phyloP scores from a whole-genome alignment of 2,113 vertebrate genomes.

The Carettochelys insculpta region DNA sequence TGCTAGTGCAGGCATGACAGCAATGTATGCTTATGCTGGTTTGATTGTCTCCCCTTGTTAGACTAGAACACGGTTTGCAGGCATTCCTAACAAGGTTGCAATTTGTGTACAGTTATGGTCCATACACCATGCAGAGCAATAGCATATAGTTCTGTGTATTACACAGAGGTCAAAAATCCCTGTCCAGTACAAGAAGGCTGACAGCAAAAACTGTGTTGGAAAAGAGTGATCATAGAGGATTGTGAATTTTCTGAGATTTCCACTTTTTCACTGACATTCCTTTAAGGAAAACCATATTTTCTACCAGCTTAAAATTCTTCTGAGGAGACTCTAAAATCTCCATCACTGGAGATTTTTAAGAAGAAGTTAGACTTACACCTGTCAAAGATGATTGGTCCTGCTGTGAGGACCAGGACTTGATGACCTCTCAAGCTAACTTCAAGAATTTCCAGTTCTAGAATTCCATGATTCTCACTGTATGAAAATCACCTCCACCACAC shows the following conservation, averaged over 20 bases:
- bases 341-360: too few species aligned
- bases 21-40: neutral
- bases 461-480: neutral
- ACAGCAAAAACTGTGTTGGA: neutral
- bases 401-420: too few species aligned
- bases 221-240: neutral
- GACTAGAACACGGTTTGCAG: rapidly evolving
- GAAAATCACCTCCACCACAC: neutral
- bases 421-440: too few species aligned
- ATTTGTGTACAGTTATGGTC: neutral
- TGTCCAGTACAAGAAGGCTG: neutral
- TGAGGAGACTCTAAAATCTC: too few species aligned
- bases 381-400: too few species aligned
- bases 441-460: too few species aligned
- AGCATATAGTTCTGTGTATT: neutral
- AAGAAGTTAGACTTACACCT: too few species aligned
- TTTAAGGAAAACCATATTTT: neutral
- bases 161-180: neutral
- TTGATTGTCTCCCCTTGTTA: rapidly evolving
- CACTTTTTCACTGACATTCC: neutral
- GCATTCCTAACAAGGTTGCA: neutral
- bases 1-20: neutral
- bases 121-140: neutral
- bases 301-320: neutral
- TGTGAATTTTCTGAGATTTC: neutral